These are phyloP conservation scores for Albula goreensis DNA, from an alignment of 2,113 vertebrate species.

Conservation along the genomic window DNA sequence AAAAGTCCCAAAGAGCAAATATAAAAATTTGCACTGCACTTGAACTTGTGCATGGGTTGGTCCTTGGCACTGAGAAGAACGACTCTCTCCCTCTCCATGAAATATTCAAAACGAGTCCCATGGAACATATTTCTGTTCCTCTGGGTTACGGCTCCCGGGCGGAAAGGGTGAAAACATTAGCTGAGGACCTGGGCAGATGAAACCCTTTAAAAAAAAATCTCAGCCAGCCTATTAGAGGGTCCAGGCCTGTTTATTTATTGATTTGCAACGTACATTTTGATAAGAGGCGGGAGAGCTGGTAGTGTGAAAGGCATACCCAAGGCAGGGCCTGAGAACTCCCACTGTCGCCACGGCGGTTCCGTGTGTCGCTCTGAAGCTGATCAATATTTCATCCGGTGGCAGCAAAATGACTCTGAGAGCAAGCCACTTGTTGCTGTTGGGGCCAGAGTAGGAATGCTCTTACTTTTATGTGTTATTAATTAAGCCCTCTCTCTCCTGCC, in stretches of 20 bases:
- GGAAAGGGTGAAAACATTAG: slow-evolving; percentile 37
- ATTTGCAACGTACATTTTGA: not conserved
- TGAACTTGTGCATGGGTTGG: slow-evolving; percentile 49
- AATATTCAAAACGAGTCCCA: slow-evolving; percentile 55
- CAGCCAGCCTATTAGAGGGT: not conserved
- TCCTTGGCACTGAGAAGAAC: slow-evolving; percentile 36
- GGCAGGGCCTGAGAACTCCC: not conserved
- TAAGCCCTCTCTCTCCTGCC: not conserved
- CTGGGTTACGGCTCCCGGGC: slow-evolving; percentile 40
- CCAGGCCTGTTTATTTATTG: not conserved
- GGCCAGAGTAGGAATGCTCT: not conserved
- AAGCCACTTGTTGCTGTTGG: slow-evolving; percentile 22
- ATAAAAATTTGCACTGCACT: slow-evolving; percentile 56
- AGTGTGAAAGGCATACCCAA: not conserved
- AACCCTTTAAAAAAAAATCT: slow-evolving; percentile 2
- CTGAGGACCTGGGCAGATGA: not conserved
- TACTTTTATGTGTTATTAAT: slow-evolving; percentile 22
- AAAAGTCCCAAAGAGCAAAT: slow-evolving; percentile 47
- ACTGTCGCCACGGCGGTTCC: not conserved
- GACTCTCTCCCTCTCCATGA: slow-evolving; percentile 42
- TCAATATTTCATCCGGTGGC: slow-evolving; percentile 9
- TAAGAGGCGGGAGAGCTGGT: not conserved
- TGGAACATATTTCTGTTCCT: slow-evolving; percentile 42
- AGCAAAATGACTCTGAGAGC: slow-evolving; percentile 12
- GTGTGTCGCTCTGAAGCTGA: slow-evolving; percentile 1